These are phyloP conservation scores for Zaprionus africanus DNA, from an alignment of 1,140 invertebrate genomes.

Conservation along the genomic window DNA sequence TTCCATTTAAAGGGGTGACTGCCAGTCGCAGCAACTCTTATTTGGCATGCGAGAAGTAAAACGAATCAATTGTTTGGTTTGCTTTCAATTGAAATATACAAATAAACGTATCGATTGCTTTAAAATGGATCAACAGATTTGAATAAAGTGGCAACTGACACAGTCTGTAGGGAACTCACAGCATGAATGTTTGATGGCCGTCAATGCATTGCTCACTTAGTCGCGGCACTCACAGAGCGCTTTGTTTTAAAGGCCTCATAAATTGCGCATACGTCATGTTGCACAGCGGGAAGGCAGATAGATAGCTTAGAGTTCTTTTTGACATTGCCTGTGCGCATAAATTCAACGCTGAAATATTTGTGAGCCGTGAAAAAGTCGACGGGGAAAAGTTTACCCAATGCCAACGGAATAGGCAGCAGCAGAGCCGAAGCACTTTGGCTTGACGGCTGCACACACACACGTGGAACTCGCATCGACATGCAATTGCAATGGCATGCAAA, in stretches of 20 bases:
- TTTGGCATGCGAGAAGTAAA: not conserved
- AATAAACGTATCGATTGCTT: not conserved
- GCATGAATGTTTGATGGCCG: conserved; percentile 1
- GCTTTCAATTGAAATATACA: not conserved
- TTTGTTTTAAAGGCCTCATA: conserved; percentile 76
- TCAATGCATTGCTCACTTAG: conserved; percentile 41
- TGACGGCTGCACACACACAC: not conserved
- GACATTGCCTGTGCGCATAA: conserved; percentile 52
- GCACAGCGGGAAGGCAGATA: conserved; percentile 41
- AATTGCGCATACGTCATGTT: conserved; percentile 78
- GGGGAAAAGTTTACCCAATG: conserved; percentile 52
- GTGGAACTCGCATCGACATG: conserved; percentile 61
- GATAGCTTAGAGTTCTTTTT: conserved; percentile 33
- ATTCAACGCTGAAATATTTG: conserved; percentile 77
- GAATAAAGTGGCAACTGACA: not conserved
- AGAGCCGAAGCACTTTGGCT: conserved; percentile 43
- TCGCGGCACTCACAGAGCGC: conserved; percentile 49
- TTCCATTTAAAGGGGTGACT: not conserved
- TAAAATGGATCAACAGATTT: not conserved
- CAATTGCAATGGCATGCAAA: conserved; percentile 72
- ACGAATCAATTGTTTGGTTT: not conserved
- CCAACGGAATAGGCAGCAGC: conserved; percentile 5
- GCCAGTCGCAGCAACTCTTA: not conserved
- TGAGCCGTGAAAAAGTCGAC: conserved; percentile 54
- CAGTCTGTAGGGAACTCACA: not conserved